phyloP scores from a whole-genome alignment of 2,888 invertebrate genomes.

The Drosophila mettleri region DNA sequence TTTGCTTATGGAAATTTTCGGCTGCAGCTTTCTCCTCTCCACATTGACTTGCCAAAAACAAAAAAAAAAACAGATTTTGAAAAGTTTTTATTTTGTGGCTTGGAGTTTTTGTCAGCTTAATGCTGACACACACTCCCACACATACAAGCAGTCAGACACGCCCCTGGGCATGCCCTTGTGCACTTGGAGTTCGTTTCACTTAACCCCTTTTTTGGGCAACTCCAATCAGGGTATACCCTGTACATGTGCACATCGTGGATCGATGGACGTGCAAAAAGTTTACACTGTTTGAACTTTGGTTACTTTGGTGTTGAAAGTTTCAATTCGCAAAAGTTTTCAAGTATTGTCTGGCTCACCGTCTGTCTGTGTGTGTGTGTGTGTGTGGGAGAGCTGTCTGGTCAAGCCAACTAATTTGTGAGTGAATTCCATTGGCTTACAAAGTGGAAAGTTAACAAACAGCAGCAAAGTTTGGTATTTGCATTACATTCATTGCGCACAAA shows the following conservation, averaged over 20 bases:
- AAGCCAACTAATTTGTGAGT: constrained; percentile 55
- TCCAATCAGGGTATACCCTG: constrained; percentile 25
- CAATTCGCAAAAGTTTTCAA: constrained; percentile 48
- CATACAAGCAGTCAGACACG: constrained; percentile 7
- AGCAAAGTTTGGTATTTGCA: constrained; percentile 39
- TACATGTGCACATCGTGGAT: constrained; percentile 55
- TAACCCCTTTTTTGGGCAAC: constrained; percentile 55
- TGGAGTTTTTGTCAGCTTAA: constrained; percentile 60
- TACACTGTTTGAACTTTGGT: constrained; percentile 69
- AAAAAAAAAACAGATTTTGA: constrained; percentile 25
- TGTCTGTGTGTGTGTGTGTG: constrained; percentile 9
- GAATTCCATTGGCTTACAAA: constrained; percentile 46
- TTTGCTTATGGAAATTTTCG: constrained; percentile 66
- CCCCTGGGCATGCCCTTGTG: constrained; percentile 41
- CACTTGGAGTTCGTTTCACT: constrained; percentile 68
- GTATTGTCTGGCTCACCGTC: constrained; percentile 22
- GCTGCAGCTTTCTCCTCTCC: constrained; percentile 13
- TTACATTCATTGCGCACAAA: constrained; percentile 19
- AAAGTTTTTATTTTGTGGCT: constrained; percentile 73
- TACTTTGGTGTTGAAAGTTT: constrained; percentile 63
- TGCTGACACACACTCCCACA: constrained; percentile 16
- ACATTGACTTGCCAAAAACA: constrained; percentile 19
- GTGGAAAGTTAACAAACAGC: constrained; percentile 30
- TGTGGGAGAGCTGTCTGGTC: constrained; percentile 31
- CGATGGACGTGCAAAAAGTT: constrained; percentile 59